A percentile compares a stretch with the other conserved stretches of the same genome.
These are phyloP conservation scores for Xenopus petersii DNA, from an alignment of 2,797 vertebrate genomes.

Conservation along the genomic window DNA sequence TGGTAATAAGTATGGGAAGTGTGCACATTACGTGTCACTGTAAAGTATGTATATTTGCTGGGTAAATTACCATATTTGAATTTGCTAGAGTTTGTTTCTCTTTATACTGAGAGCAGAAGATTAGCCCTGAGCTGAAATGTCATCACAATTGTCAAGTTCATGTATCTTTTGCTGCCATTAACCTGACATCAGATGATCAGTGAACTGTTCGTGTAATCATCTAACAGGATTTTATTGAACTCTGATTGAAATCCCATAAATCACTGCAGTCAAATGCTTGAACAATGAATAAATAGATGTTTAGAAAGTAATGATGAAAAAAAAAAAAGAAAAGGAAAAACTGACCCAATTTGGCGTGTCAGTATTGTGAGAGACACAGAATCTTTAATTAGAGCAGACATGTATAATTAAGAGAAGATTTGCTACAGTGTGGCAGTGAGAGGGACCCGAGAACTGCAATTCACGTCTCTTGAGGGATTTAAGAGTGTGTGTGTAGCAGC, in stretches of 20 bases:
- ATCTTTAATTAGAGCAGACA: constrained; percentile 42
- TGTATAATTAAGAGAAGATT: constrained; percentile 36
- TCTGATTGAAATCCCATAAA: not conserved
- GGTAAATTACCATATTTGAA: too few relatives aligned
- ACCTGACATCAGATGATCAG: not conserved
- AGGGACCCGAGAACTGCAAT: constrained; percentile 6
- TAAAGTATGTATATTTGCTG: too few relatives aligned
- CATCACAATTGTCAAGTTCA: too few relatives aligned
- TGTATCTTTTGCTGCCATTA: not conserved
- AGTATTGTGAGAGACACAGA: constrained; percentile 24
- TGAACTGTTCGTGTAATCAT: not conserved
- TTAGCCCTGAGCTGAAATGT: too few relatives aligned
- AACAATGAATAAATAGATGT: constrained; percentile 22
- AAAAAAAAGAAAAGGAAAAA: constrained; percentile 19
- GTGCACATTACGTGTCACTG: too few relatives aligned
- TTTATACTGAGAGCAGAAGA: not conserved
- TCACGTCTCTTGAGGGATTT: constrained; percentile 10
- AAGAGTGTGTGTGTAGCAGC: constrained; percentile 29
- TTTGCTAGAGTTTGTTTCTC: not conserved
- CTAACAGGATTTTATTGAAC: not conserved
- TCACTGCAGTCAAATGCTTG: not conserved
- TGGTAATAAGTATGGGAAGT: too few relatives aligned
- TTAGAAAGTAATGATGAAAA: constrained; percentile 15
- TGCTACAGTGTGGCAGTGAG: constrained; percentile 31
- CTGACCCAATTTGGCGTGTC: constrained; percentile 33